Percentiles rank a stretch among this genome's conserved stretches.
Evolutionary conservation across 2,888 invertebrate genomes (phyloP).

Genomic region (Gortyna flavago): DNA sequence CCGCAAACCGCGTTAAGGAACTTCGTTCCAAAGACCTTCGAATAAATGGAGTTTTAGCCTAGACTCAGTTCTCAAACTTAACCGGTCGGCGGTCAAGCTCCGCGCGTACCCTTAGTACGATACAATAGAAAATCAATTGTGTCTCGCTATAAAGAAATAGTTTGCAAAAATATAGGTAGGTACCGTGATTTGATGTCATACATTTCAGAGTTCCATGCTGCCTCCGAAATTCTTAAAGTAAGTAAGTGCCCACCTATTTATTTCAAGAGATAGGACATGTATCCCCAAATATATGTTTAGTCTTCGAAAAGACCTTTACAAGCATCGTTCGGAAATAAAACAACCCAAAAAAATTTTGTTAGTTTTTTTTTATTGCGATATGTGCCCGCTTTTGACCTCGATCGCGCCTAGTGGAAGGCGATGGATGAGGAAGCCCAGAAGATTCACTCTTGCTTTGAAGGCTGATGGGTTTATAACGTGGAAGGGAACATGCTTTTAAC

Average conservation of each 20-base stretch:
- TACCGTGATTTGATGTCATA: too few relatives aligned
- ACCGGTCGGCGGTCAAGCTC: too few relatives aligned
- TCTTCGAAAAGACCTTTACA: background rate
- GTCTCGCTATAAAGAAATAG: too few relatives aligned
- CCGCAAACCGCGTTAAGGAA: too few relatives aligned
- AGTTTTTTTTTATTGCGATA: background rate
- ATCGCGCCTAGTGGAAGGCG: background rate
- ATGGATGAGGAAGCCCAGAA: background rate
- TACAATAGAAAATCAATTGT: too few relatives aligned
- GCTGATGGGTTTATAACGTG: background rate
- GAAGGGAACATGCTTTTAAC: background rate
- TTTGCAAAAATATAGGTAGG: too few relatives aligned
- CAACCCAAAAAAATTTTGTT: background rate
- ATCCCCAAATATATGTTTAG: background rate
- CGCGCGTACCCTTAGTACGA: too few relatives aligned
- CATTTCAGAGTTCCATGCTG: background rate
- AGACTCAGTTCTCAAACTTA: too few relatives aligned
- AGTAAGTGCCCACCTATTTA: background rate
- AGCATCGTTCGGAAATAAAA: background rate
- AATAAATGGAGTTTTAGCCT: background rate
- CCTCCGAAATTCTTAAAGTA: too few relatives aligned
- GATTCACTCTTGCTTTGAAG: background rate
- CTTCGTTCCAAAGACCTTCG: background rate
- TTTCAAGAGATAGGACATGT: background rate
- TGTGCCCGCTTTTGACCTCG: background rate